Evolutionary conservation across 2,113 vertebrate genomes (phyloP).

Genomic region (Nycticryphes semicollaris): DNA sequence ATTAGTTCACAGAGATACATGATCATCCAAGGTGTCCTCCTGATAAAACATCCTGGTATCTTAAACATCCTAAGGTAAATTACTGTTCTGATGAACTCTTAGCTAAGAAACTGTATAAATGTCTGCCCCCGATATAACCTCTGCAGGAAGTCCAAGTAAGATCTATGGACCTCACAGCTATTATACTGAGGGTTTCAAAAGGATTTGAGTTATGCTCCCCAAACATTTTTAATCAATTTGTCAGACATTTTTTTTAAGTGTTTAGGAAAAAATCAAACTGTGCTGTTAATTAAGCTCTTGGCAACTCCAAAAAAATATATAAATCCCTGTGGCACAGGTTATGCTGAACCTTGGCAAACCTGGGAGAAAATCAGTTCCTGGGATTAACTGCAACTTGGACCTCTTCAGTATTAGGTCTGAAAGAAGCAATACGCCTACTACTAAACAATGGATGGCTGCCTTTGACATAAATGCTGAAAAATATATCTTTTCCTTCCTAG

Average conservation of each 20-base stretch:
- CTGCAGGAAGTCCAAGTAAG: background rate
- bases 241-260: background rate
- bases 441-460: background rate
- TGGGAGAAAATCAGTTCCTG: background rate
- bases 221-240: background rate
- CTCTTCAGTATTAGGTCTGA: background rate
- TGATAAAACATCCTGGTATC: background rate
- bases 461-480: background rate
- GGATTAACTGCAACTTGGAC: background rate
- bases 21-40: background rate
- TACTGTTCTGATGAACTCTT: background rate
- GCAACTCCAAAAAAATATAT: background rate
- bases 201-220: background rate
- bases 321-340: background rate
- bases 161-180: background rate
- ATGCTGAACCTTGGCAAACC: background rate
- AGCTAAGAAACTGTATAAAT: background rate
- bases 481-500: background rate
- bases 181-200: background rate
- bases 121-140: fast-evolving
- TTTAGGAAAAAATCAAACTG: background rate
- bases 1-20: background rate
- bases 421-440: fast-evolving
- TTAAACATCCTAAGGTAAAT: background rate
- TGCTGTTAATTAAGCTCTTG: background rate